A percentile compares a stretch with the other conserved stretches of the same genome.
Evolutionary conservation across 2,888 invertebrate species (phyloP).

Genomic region (Danaus chrysippus): DNA sequence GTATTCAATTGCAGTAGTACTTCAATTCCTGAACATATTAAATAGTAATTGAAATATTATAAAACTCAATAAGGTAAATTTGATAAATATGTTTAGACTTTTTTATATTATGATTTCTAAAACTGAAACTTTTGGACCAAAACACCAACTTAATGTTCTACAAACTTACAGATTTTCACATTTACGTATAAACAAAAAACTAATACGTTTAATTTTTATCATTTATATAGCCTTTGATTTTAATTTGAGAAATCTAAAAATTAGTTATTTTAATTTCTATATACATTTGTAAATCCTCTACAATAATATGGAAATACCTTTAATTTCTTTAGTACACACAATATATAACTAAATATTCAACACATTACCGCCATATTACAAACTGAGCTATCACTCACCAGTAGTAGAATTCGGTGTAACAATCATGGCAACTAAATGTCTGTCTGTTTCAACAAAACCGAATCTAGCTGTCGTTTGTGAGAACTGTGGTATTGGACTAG

Average conservation of each 20-base stretch:
- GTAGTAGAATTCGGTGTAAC: constrained; percentile 83
- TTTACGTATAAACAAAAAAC: too few relatives aligned
- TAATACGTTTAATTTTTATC: too few relatives aligned
- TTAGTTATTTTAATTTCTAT: too few relatives aligned
- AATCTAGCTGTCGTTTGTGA: constrained; percentile 82
- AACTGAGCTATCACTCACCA: constrained; percentile 60
- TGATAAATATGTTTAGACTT: neutral
- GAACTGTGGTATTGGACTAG: constrained; percentile 84
- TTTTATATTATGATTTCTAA: too few relatives aligned
- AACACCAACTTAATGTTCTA: too few relatives aligned
- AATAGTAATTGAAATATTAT: too few relatives aligned
- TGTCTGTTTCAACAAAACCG: constrained; percentile 84
- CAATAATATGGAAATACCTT: too few relatives aligned
- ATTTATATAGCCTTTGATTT: too few relatives aligned
- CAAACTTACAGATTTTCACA: too few relatives aligned
- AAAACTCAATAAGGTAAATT: neutral
- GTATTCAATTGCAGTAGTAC: constrained; percentile 80
- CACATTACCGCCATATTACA: neutral
- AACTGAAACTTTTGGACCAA: too few relatives aligned
- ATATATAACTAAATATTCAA: neutral
- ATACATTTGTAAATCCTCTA: too few relatives aligned
- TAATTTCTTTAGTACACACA: neutral
- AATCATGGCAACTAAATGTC: constrained; percentile 86
- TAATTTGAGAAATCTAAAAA: too few relatives aligned
- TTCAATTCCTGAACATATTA: constrained; percentile 80